A percentile compares a stretch with the other conserved stretches of the same genome.
These are phyloP conservation scores for Intellagama lesueurii DNA, from an alignment of 2,797 vertebrate species.

Conservation along the genomic window DNA sequence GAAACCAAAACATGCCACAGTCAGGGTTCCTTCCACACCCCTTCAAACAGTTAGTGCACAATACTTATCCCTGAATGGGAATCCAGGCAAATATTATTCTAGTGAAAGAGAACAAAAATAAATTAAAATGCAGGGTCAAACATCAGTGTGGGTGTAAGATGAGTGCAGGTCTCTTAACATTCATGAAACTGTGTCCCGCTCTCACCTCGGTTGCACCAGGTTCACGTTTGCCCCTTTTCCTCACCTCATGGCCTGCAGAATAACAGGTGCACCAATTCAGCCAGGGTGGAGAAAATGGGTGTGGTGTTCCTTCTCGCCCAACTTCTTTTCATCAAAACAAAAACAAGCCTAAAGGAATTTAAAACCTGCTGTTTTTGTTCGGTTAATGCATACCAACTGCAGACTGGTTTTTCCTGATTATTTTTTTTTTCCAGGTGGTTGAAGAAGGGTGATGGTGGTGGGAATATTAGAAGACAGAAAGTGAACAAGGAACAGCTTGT, in stretches of 20 bases:
- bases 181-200: neutral
- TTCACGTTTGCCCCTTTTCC: constrained; percentile 35
- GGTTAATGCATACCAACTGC: constrained; percentile 43
- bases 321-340: constrained; percentile 48
- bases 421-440: neutral
- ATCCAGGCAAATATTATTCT: constrained; percentile 35
- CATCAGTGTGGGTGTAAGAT: constrained; percentile 8
- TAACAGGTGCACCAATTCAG: constrained; percentile 42
- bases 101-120: neutral
- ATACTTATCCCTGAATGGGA: neutral
- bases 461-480: neutral
- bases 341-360: constrained; percentile 60
- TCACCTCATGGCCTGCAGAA: neutral
- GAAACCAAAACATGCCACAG: neutral
- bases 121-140: constrained; percentile 47
- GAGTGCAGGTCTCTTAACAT: constrained; percentile 32
- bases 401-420: constrained; percentile 68
- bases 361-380: constrained; percentile 52
- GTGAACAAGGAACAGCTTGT: constrained; percentile 1
- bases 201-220: neutral
- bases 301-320: constrained; percentile 20
- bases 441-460: constrained; percentile 1
- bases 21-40: neutral
- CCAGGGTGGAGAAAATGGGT: constrained; percentile 2
- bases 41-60: constrained; percentile 2